These are phyloP conservation scores for Anguilla japonica DNA, from an alignment of 2,113 vertebrate genomes.

Conservation along the genomic window DNA sequence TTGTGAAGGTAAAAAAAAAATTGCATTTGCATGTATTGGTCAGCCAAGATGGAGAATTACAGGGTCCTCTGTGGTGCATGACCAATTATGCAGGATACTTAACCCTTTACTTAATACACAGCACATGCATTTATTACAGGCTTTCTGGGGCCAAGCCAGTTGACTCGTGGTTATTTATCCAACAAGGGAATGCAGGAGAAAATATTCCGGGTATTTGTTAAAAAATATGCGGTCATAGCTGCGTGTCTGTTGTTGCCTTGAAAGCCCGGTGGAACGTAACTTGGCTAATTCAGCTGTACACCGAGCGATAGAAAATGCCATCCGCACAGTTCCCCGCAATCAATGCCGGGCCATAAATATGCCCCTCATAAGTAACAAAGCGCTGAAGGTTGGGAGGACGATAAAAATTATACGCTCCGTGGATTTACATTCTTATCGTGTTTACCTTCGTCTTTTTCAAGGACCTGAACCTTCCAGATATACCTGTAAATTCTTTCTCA, in stretches of 20 bases:
- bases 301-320: background rate
- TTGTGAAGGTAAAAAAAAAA: background rate
- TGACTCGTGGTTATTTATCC: background rate
- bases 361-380: conserved; percentile 9
- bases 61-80: background rate
- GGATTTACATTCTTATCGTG: conserved; percentile 9
- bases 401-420: background rate
- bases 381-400: conserved; percentile 5
- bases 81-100: background rate
- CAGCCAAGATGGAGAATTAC: background rate
- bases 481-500: background rate
- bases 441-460: background rate
- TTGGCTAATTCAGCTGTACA: background rate
- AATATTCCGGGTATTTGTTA: background rate
- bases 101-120: background rate
- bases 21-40: too few species aligned
- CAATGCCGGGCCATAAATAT: conserved; percentile 6
- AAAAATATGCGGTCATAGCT: background rate
- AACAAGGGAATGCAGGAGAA: background rate
- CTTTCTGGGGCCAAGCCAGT: background rate
- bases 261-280: background rate
- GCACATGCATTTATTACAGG: background rate
- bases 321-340: background rate
- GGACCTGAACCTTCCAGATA: background rate
- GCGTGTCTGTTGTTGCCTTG: background rate